Evolutionary conservation across 1,140 invertebrate species (phyloP), one percentile per base, ranked within the genome.

Genomic region (Pseudomyrmex dendroicus): DNA sequence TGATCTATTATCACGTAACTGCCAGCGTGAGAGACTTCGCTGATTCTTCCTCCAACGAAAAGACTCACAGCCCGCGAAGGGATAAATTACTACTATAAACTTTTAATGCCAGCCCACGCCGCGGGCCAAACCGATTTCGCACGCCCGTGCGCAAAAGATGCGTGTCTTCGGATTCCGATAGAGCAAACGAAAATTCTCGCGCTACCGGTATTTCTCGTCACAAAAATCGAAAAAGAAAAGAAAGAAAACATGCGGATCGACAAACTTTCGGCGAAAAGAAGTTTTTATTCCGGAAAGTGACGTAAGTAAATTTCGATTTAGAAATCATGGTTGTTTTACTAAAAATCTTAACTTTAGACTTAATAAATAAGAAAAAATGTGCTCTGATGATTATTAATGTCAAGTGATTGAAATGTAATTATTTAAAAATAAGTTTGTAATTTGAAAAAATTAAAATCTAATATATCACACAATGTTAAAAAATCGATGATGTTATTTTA

Each of bases 71-170:
- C 72, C 63, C 25, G 44, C 63, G 73, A 80, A 76, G 73, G 73
- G 86, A 88, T 85, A 90, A 90, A 90, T 90, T 88, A 90, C 89
- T 89, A 87, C 84, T 86, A 88, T 90, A 89, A 88, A 89, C 89
- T 87, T 88, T 88, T 85, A 88, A 90, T 89, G 85, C 84, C 68
- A 82, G 83, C 62, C 50, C 68, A 66, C 73, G 68, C 63, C 82
- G 82, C 59, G 54, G 82, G 61, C 82, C 63, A 82, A 86, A 82
- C 70, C 80, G 46, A 68, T 74, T 64, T 59, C 86, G 72, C 85
- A 87, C 87, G 82, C 85, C 83, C 76, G 86, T 80, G 85, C 83
- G 62, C 62, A 25, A 20, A 50, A 70, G 83, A 67, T 84, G 70
- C 83, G 83, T 67, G 85, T 64, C 82, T 82, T 86, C 73, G 84